Conservation (phyloP, 2,797 vertebrate species). For the Prionace glauca region DNA sequence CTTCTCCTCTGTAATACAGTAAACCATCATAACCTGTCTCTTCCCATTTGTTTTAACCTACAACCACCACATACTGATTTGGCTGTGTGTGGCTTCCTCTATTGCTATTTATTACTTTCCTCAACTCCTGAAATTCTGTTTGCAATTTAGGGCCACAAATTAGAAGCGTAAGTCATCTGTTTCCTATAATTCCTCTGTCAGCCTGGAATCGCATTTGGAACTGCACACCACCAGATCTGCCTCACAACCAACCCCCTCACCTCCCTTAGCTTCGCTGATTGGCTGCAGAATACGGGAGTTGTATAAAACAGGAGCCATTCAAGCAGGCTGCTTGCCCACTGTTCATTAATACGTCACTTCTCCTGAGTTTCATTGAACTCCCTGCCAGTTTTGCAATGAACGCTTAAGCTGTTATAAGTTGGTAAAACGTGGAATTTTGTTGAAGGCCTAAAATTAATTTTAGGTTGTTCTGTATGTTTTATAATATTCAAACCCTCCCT, state of each 20-base stretch:
- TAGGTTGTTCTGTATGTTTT: background rate
- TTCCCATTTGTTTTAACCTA: slow-evolving; percentile 82
- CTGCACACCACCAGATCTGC: slow-evolving; percentile 54
- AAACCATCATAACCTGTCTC: slow-evolving; percentile 81
- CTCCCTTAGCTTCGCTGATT: slow-evolving; percentile 53
- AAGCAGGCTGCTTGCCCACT: slow-evolving; percentile 31
- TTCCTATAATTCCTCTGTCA: slow-evolving; percentile 97
- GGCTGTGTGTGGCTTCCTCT: slow-evolving; percentile 76
- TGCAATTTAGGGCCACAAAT: slow-evolving; percentile 98
- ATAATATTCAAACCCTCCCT: background rate
- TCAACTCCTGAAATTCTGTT: slow-evolving; percentile 96
- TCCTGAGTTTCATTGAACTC: slow-evolving; percentile 32
- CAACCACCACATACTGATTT: slow-evolving; percentile 72
- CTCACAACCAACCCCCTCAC: slow-evolving; percentile 54
- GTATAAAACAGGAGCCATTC: slow-evolving; percentile 27
- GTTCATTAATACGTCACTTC: slow-evolving; percentile 32
- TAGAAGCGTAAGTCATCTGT: slow-evolving; percentile 99
- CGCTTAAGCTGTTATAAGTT: slow-evolving; percentile 1
- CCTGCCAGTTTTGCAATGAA: slow-evolving; percentile 38
- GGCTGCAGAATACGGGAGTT: slow-evolving; percentile 47
- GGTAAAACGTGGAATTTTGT: slow-evolving; percentile 7
- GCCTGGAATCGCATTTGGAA: slow-evolving; percentile 76
- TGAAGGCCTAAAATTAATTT: background rate
- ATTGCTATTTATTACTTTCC: slow-evolving; percentile 81
- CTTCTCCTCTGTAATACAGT: slow-evolving; percentile 75